phyloP scores from a whole-genome alignment of 1,140 invertebrate species.

The Oscheius sp. region DNA sequence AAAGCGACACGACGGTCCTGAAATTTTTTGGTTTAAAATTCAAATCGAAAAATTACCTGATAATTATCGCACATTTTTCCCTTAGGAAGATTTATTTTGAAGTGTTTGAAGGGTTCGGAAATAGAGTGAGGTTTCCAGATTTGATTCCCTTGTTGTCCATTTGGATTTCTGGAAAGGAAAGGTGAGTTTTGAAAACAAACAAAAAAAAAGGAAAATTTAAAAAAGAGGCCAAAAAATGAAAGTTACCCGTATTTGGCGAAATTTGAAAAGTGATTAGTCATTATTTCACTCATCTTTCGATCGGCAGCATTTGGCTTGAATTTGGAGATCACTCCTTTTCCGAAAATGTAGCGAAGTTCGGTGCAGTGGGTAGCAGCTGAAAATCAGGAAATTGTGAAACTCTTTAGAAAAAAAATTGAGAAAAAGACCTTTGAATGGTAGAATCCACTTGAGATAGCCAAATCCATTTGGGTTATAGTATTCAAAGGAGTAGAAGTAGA shows the following conservation, averaged over 20 bases:
- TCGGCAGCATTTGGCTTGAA: conserved; percentile 49
- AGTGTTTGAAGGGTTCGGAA: conserved; percentile 4
- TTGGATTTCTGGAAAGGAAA: conserved; percentile 23
- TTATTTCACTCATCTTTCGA: conserved; percentile 42
- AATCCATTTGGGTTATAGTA: conserved; percentile 83
- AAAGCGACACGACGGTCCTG: too few relatives aligned
- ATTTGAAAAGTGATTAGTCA: conserved; percentile 50
- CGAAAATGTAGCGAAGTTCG: conserved; percentile 79
- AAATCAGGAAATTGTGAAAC: too few relatives aligned
- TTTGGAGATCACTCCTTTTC: conserved; percentile 45
- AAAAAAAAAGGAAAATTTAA: too few relatives aligned
- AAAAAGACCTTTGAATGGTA: conserved; percentile 24
- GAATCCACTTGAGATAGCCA: conserved; percentile 19
- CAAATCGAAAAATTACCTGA: conserved; percentile 9
- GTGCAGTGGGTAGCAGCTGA: conserved; percentile 89
- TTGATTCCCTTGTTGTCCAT: conserved; percentile 8
- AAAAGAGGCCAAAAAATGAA: background rate
- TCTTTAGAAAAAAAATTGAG: too few relatives aligned
- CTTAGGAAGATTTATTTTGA: conserved; percentile 15
- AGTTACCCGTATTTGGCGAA: conserved; percentile 58
- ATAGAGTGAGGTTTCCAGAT: conserved; percentile 5
- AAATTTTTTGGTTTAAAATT: too few relatives aligned
- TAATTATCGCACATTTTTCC: conserved; percentile 14
- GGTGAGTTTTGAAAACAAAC: too few relatives aligned
- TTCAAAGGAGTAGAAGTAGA: conserved; percentile 79